phyloP scores from a whole-genome alignment of 2,113 vertebrate species.

The Leucopternis melanops region DNA sequence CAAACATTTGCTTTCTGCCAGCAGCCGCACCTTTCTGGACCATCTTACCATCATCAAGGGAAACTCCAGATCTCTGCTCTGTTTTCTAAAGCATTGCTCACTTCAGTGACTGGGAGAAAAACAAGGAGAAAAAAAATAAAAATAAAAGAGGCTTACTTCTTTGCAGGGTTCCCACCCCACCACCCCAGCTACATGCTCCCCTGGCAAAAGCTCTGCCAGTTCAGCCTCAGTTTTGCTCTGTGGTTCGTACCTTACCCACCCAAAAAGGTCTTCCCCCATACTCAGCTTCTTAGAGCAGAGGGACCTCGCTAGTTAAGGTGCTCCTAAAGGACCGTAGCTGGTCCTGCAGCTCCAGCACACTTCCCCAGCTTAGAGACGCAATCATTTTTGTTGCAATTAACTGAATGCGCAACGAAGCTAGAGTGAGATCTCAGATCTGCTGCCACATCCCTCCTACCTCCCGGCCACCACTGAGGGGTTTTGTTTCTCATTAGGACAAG shows the following conservation, averaged over 20 bases:
- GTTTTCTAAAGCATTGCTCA: not conserved
- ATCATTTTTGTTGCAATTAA: not conserved
- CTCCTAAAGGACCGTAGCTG: not conserved
- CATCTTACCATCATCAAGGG: not conserved
- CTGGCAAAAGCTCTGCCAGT: not conserved
- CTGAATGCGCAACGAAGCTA: not conserved
- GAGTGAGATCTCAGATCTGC: not conserved
- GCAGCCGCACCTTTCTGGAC: not conserved
- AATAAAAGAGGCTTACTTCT: not conserved
- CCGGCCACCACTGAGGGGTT: not conserved
- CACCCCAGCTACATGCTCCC: not conserved
- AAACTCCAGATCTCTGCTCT: not conserved
- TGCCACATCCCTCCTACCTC: not conserved
- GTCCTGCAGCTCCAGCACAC: not conserved
- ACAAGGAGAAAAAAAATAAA: accelerated
- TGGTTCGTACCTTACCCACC: not conserved
- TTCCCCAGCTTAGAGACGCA: not conserved
- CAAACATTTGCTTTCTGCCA: not conserved
- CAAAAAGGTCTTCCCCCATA: not conserved
- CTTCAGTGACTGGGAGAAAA: not conserved
- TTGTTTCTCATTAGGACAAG: not conserved
- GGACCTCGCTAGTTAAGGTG: too few species aligned
- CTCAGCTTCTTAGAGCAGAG: not conserved
- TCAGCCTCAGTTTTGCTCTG: not conserved
- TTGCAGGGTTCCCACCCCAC: not conserved